These are phyloP conservation scores for Naja naja DNA, from an alignment of 2,113 vertebrate genomes.

Conservation along the genomic window DNA sequence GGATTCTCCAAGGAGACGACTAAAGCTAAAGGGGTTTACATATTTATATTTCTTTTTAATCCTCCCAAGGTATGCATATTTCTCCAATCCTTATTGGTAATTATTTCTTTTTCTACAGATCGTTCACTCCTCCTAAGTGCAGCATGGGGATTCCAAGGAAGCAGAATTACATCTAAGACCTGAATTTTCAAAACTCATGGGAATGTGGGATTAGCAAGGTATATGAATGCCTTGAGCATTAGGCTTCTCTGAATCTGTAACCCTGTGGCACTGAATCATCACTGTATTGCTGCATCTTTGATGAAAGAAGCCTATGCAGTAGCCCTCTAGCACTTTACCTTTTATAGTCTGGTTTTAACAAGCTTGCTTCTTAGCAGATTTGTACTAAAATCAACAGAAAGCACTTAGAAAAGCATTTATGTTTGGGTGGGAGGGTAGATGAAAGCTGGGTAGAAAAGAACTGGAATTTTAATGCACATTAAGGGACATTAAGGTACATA, in stretches of 20 bases:
- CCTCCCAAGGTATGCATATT: background rate
- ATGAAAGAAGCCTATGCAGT: constrained; percentile 3
- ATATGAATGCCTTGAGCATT: constrained; percentile 32
- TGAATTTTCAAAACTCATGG: constrained; percentile 38
- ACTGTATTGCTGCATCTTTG: constrained; percentile 29
- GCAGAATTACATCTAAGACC: constrained; percentile 38
- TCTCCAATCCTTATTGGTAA: background rate
- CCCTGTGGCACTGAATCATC: constrained; percentile 27
- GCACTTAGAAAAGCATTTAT: constrained; percentile 22
- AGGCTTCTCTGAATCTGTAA: constrained; percentile 18
- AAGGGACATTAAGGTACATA: constrained; percentile 15
- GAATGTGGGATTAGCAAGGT: constrained; percentile 30
- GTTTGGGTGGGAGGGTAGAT: constrained; percentile 21
- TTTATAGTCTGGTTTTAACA: constrained; percentile 50
- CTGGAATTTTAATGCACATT: constrained; percentile 4
- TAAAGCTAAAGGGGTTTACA: background rate
- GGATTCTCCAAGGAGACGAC: constrained; percentile 5
- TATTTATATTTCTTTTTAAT: background rate
- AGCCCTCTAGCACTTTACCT: constrained; percentile 36
- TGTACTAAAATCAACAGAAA: constrained; percentile 37
- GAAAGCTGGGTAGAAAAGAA: constrained; percentile 23
- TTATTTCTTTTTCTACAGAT: constrained; percentile 9
- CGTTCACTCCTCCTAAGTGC: constrained; percentile 20
- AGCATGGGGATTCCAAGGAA: constrained; percentile 31
- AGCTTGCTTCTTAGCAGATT: constrained; percentile 43